Conservation (phyloP, 2,113 vertebrate species). For the Rhea pennata region DNA sequence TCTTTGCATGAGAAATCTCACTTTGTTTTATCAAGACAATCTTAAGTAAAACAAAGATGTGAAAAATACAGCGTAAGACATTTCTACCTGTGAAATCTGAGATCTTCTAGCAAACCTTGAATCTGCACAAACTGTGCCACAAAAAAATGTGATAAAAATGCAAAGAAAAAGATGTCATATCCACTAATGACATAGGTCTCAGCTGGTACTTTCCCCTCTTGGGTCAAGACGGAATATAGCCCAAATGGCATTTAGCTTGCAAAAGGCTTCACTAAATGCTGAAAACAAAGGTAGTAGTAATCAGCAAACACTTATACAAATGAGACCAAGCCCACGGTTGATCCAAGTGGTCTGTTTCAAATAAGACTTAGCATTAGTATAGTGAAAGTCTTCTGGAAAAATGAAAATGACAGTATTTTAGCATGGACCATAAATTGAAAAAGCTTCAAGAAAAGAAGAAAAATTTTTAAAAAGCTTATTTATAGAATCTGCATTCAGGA, state of each 20-base stretch:
- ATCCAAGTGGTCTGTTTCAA: not conserved
- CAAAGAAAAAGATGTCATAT: not conserved
- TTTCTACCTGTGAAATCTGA: not conserved
- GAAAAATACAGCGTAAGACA: not conserved
- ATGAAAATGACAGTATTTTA: not conserved
- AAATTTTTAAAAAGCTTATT: not conserved
- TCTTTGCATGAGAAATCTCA: not conserved
- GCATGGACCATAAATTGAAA: not conserved
- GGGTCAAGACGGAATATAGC: not conserved
- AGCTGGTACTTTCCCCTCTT: not conserved
- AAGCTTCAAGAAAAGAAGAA: not conserved
- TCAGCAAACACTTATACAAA: not conserved
- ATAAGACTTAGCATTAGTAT: not conserved
- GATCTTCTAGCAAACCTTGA: not conserved
- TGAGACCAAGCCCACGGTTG: not conserved
- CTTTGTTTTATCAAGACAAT: constrained; percentile 4
- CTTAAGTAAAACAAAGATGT: not conserved
- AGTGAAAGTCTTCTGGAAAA: not conserved
- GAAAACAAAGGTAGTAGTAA: not conserved
- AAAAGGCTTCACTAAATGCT: not conserved
- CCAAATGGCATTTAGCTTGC: not conserved
- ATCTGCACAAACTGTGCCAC: not conserved
- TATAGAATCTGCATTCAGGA: not conserved
- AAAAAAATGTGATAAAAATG: not conserved
- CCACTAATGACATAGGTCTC: not conserved